A percentile compares a stretch with the other conserved stretches of the same genome.
Conservation (phyloP, 2,113 vertebrate genomes). For the Vimba vimba region DNA sequence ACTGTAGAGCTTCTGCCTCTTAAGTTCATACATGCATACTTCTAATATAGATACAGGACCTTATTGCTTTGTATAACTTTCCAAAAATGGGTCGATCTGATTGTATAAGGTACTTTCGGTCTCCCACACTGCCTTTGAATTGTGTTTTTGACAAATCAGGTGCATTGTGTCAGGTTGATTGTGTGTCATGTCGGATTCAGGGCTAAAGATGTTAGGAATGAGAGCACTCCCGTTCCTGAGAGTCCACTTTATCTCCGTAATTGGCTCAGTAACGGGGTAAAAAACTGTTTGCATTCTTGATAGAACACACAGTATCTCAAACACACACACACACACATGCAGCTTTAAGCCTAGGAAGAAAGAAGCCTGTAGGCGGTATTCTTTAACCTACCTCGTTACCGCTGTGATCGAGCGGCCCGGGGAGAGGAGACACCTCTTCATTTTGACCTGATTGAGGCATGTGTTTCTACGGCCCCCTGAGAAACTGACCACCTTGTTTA, state of each 20-base stretch:
- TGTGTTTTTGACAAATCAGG: conserved; percentile 56
- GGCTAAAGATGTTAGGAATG: conserved; percentile 22
- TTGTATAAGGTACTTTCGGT: conserved; percentile 56
- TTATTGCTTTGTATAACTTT: conserved; percentile 27
- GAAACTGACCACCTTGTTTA: conserved; percentile 74
- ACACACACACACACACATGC: conserved; percentile 44
- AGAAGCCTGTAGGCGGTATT: conserved; percentile 63
- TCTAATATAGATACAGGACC: conserved; percentile 34
- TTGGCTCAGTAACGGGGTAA: conserved; percentile 54
- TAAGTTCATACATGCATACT: background rate
- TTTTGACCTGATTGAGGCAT: conserved; percentile 80
- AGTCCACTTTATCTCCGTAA: conserved; percentile 58
- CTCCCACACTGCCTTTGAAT: conserved; percentile 48
- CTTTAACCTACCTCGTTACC: conserved; percentile 78
- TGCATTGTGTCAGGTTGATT: conserved; percentile 43
- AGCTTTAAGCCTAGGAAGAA: conserved; percentile 58
- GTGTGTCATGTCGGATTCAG: conserved; percentile 48
- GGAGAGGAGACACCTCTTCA: conserved; percentile 73
- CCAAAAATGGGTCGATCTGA: conserved; percentile 46
- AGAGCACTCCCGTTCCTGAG: conserved; percentile 51
- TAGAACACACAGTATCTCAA: conserved; percentile 52
- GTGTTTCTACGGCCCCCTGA: conserved; percentile 73
- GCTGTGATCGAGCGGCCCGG: conserved; percentile 73
- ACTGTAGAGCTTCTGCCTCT: background rate
- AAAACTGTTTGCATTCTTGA: conserved; percentile 57